These are phyloP conservation scores for Aplochiton taeniatus DNA, from an alignment of 2,797 vertebrate species.

Conservation along the genomic window DNA sequence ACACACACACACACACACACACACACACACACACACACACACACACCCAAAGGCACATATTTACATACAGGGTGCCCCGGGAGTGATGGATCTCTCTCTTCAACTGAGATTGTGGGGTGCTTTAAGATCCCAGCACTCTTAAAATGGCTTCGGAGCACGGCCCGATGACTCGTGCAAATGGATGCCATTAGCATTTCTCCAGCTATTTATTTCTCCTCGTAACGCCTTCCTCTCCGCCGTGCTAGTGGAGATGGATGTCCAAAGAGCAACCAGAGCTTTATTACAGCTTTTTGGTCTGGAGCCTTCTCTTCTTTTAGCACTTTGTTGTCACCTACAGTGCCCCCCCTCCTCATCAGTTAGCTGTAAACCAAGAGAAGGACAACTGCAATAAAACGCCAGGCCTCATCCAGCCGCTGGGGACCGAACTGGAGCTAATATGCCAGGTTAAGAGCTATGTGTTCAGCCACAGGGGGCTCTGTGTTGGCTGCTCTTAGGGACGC, in stretches of 20 bases:
- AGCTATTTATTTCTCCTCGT: conserved; percentile 39
- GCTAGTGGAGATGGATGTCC: not conserved
- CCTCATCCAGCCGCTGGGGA: too few relatives aligned
- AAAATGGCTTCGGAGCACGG: conserved; percentile 63
- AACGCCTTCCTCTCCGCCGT: conserved; percentile 29
- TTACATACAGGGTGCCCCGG: not conserved
- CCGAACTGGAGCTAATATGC: conserved; percentile 21
- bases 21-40: not conserved
- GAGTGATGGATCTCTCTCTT: conserved; percentile 35
- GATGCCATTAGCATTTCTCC: conserved; percentile 60
- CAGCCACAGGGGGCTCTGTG: conserved; percentile 33
- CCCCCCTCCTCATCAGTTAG: conserved; percentile 11
- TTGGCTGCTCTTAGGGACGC: not conserved
- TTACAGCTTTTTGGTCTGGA: conserved; percentile 4
- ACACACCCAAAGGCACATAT: conserved; percentile 1
- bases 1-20: conserved; percentile 7
- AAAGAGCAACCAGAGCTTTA: not conserved
- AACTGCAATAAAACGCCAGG: conserved; percentile 28
- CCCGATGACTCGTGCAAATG: conserved; percentile 67
- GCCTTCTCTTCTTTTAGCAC: not conserved
- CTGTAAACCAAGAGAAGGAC: conserved; percentile 24
- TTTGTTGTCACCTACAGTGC: not conserved
- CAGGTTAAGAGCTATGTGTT: conserved; percentile 26
- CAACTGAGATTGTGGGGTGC: conserved; percentile 33
- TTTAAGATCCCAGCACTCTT: conserved; percentile 42